Conservation (phyloP, 2,888 invertebrate genomes). For the Agapostemon virescens region DNA sequence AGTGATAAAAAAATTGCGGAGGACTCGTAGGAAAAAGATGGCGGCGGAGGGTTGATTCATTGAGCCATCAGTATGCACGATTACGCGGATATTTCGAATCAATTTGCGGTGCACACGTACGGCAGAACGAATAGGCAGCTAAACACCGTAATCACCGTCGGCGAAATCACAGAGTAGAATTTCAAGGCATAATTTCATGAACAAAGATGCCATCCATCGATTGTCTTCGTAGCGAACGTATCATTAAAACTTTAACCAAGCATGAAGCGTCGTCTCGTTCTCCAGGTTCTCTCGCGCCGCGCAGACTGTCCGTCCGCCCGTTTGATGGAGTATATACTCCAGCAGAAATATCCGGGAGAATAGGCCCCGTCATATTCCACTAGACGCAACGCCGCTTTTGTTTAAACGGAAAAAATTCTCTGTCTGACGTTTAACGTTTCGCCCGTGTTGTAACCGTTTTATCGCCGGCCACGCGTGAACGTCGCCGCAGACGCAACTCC, state of each 20-base stretch:
- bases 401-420: slow-evolving; percentile 25
- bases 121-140: background rate
- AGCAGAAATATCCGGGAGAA: slow-evolving; percentile 3
- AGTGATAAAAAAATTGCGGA: no score
- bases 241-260: slow-evolving; percentile 9
- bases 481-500: background rate
- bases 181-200: slow-evolving; percentile 8
- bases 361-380: slow-evolving; percentile 16
- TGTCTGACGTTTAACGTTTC: slow-evolving; percentile 16
- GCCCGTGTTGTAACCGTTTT: slow-evolving; percentile 23
- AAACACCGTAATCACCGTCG: slow-evolving; percentile 1
- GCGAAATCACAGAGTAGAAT: slow-evolving; percentile 4
- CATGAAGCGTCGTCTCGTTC: slow-evolving; percentile 1
- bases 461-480: slow-evolving; percentile 43
- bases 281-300: background rate
- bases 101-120: background rate
- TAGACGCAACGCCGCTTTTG: slow-evolving; percentile 14
- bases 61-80: background rate
- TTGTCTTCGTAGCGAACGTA: slow-evolving; percentile 9
- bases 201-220: slow-evolving; percentile 12
- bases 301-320: slow-evolving; percentile 3
- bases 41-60: background rate
- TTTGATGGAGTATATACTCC: background rate
- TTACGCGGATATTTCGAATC: background rate
- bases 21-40: no score